These are phyloP conservation scores for Drosophila nr. medialis DNA, from an alignment of 2,888 invertebrate genomes.

Conservation along the genomic window DNA sequence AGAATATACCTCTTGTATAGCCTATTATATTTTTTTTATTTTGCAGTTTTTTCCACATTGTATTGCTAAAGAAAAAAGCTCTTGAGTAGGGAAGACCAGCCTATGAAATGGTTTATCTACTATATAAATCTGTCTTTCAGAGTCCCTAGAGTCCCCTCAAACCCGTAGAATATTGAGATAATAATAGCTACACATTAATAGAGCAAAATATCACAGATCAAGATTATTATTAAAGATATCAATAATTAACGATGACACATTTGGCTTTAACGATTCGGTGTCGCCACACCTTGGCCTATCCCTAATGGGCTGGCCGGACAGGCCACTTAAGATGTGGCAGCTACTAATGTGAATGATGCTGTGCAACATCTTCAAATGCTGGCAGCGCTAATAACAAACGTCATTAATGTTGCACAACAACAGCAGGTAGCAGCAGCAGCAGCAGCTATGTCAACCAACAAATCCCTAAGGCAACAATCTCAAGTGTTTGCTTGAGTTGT, in stretches of 20 bases:
- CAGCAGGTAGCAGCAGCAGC: not conserved
- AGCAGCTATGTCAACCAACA: conserved; percentile 13
- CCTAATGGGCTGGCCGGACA: not conserved
- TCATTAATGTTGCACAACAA: conserved; percentile 50
- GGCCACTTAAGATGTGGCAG: conserved; percentile 36
- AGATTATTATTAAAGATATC: not conserved
- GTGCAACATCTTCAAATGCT: conserved; percentile 55
- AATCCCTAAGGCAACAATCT: conserved; percentile 48
- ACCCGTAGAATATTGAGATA: not conserved
- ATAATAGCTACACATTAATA: not conserved
- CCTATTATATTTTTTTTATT: not conserved
- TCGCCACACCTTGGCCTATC: conserved; percentile 45
- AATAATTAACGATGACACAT: not conserved
- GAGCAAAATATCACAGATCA: not conserved
- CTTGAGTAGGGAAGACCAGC: not conserved
- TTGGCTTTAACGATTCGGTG: not conserved
- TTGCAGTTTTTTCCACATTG: not conserved
- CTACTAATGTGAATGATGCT: conserved; percentile 18
- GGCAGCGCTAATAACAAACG: conserved; percentile 25
- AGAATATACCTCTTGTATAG: not conserved
- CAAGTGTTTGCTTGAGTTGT: conserved; percentile 73
- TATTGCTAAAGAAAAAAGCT: not conserved
- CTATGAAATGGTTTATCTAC: not conserved
- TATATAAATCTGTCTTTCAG: not conserved
- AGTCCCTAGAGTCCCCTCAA: not conserved